Evolutionary conservation across 2,113 vertebrate species (phyloP).

Genomic region (Desmodus rotundus): DNA sequence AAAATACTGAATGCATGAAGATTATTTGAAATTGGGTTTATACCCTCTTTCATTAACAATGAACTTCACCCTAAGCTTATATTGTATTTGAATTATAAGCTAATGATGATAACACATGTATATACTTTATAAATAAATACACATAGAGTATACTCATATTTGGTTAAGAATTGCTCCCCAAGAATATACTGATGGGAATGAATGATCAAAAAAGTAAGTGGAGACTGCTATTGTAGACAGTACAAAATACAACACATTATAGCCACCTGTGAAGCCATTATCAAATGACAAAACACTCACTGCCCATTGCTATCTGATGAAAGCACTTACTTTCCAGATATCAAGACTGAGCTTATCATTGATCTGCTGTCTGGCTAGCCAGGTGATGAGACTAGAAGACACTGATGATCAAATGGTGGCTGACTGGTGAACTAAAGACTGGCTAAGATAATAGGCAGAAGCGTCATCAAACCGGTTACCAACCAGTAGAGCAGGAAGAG

Average conservation of each 20-base stretch:
- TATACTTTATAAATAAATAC: slow-evolving; percentile 15
- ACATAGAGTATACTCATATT: background rate
- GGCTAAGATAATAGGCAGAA: background rate
- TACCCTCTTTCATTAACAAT: background rate
- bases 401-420: background rate
- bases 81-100: background rate
- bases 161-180: background rate
- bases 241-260: background rate
- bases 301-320: background rate
- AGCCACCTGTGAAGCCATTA: background rate
- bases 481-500: background rate
- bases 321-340: slow-evolving; percentile 6
- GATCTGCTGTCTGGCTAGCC: background rate
- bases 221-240: background rate
- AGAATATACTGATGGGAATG: background rate
- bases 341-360: background rate
- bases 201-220: background rate
- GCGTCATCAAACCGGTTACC: background rate
- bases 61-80: background rate
- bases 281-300: slow-evolving; percentile 14
- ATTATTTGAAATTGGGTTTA: slow-evolving; percentile 7
- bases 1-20: background rate
- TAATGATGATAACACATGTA: background rate
- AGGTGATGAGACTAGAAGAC: background rate
- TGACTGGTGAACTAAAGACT: background rate